Evolutionary conservation across 2,113 vertebrate species (phyloP).

Genomic region (Heloderma charlesbogerti): DNA sequence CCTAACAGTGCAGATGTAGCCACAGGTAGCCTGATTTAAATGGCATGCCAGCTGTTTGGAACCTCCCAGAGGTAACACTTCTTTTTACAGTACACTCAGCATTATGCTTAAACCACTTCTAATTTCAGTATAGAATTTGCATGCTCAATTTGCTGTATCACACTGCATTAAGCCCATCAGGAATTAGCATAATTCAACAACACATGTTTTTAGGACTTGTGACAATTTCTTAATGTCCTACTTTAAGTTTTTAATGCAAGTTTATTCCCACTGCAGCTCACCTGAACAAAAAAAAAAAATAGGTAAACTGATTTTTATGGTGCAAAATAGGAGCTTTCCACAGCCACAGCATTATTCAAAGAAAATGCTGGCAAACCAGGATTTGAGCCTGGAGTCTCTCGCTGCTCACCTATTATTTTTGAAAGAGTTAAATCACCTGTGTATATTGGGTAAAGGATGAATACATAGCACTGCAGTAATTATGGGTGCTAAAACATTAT

Average conservation of each 20-base stretch:
- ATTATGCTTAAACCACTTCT: too few relatives aligned
- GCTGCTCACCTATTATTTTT: conserved; percentile 23
- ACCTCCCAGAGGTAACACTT: background rate
- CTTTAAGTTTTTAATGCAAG: background rate
- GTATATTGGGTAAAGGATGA: background rate
- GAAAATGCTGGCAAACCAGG: background rate
- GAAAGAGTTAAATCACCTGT: conserved; percentile 16
- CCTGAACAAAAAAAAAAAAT: too few relatives aligned
- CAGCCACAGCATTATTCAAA: background rate
- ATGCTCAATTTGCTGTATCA: background rate
- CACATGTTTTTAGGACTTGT: too few relatives aligned
- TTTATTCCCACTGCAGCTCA: background rate
- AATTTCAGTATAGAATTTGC: background rate
- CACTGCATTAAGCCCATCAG: background rate
- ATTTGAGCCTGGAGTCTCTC: background rate
- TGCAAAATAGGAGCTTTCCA: background rate
- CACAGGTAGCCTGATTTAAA: background rate
- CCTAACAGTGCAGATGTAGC: background rate
- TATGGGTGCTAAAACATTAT: conserved; percentile 46
- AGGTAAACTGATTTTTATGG: background rate
- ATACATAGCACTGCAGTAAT: background rate
- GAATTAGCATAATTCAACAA: conserved; percentile 22
- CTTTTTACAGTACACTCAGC: too few relatives aligned
- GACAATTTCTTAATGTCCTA: background rate
- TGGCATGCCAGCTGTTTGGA: background rate